These are phyloP conservation scores for Fistularia tabacaria DNA, from an alignment of 2,797 vertebrate genomes.

Conservation along the genomic window DNA sequence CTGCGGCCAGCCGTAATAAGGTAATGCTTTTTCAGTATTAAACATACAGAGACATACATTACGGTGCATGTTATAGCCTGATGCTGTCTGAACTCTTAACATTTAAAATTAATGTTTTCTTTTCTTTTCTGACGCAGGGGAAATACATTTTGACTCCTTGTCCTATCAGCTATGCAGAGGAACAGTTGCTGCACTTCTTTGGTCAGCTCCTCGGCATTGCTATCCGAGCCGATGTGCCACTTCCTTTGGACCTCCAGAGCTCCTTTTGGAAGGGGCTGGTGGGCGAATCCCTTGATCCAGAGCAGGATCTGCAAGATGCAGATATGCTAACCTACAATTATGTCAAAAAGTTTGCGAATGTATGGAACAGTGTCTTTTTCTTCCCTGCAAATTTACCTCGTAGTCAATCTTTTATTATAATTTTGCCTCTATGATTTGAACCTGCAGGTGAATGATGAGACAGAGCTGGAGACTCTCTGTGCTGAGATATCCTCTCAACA, in stretches of 20 bases:
- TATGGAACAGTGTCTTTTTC: slow-evolving; percentile 50
- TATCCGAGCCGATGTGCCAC: slow-evolving; percentile 92
- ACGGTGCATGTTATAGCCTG: too few species aligned
- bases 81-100: neutral
- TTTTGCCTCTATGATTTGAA: neutral
- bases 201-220: slow-evolving; percentile 94
- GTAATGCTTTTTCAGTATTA: slow-evolving; percentile 55
- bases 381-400: neutral
- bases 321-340: slow-evolving; percentile 95
- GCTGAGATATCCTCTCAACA: slow-evolving; percentile 93
- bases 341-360: slow-evolving; percentile 92
- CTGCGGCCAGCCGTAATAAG: slow-evolving; percentile 96
- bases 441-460: slow-evolving; percentile 84
- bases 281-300: slow-evolving; percentile 83
- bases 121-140: slow-evolving; percentile 73
- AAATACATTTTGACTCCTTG: slow-evolving; percentile 92
- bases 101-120: neutral
- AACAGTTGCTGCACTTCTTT: slow-evolving; percentile 94
- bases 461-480: slow-evolving; percentile 88
- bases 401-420: neutral
- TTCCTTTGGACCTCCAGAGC: slow-evolving; percentile 90
- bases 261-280: slow-evolving; percentile 97
- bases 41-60: neutral
- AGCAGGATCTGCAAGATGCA: slow-evolving; percentile 90
- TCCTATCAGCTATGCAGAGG: slow-evolving; percentile 92